Evolutionary conservation across 2,888 invertebrate species (phyloP).

Genomic region (Galerucella calmariensis): DNA sequence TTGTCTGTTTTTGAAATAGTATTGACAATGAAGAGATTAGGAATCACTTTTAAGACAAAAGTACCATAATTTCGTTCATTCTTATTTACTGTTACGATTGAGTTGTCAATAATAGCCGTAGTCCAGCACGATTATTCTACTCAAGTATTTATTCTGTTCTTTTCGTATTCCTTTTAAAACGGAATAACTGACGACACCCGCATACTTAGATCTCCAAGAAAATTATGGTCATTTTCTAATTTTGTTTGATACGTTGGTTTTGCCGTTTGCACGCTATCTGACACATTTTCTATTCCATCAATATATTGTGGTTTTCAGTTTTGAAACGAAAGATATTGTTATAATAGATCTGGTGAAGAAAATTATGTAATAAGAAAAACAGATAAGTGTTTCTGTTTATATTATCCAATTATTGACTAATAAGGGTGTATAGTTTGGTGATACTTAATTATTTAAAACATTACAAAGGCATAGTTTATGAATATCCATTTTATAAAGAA

Average conservation of each 20-base stretch:
- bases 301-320: not conserved
- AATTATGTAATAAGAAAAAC: not conserved
- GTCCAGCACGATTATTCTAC: not conserved
- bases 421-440: not conserved
- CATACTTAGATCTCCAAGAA: not conserved
- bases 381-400: not conserved
- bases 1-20: not conserved
- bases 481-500: no score
- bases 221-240: constrained; percentile 17
- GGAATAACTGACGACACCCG: constrained; percentile 16
- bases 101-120: not conserved
- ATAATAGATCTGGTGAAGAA: not conserved
- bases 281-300: constrained; percentile 4
- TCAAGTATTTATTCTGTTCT: not conserved
- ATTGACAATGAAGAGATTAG: not conserved
- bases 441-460: no score
- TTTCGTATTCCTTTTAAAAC: not conserved
- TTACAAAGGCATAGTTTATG: no score
- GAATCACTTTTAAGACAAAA: not conserved
- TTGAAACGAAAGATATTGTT: not conserved
- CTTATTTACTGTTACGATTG: constrained; percentile 3
- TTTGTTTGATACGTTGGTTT: constrained; percentile 12
- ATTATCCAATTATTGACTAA: not conserved
- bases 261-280: constrained; percentile 6
- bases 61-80: constrained; percentile 4